A percentile compares a stretch with the other conserved stretches of the same genome.
phyloP scores from a whole-genome alignment of 2,797 vertebrate species.

The Erpetoichthys calabaricus region DNA sequence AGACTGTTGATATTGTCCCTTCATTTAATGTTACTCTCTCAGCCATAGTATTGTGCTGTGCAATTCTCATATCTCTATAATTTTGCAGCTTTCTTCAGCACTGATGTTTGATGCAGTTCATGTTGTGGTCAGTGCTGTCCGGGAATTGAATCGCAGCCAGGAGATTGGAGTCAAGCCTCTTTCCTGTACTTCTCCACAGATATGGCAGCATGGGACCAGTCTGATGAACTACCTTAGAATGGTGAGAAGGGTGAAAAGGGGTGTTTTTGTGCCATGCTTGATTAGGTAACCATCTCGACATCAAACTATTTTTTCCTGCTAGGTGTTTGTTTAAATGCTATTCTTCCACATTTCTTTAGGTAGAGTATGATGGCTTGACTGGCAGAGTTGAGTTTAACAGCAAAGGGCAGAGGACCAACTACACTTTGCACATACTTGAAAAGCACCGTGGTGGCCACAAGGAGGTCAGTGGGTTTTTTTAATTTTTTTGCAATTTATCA shows the following conservation, averaged over 20 bases:
- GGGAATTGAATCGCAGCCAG: slow-evolving; percentile 84
- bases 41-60: no score
- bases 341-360: slow-evolving; percentile 35
- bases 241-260: slow-evolving; percentile 35
- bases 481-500: no score
- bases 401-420: slow-evolving; percentile 82
- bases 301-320: neutral
- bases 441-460: slow-evolving; percentile 67
- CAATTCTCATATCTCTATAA: no score
- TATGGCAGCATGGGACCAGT: slow-evolving; percentile 89
- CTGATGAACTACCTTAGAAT: slow-evolving; percentile 92
- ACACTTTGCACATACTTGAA: slow-evolving; percentile 72
- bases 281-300: rapidly evolving
- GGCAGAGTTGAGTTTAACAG: slow-evolving; percentile 84
- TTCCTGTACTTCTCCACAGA: slow-evolving; percentile 76
- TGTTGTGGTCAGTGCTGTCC: slow-evolving; percentile 78
- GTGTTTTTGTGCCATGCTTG: neutral
- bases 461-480: slow-evolving; percentile 47
- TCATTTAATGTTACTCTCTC: no score
- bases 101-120: slow-evolving; percentile 88
- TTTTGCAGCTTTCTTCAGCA: slow-evolving; percentile 66
- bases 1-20: no score
- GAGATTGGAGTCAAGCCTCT: slow-evolving; percentile 81
- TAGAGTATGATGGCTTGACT: slow-evolving; percentile 76
- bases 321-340: neutral